Evolutionary conservation across 1,140 invertebrate genomes (phyloP).

Genomic region (Brachionus rubens): DNA sequence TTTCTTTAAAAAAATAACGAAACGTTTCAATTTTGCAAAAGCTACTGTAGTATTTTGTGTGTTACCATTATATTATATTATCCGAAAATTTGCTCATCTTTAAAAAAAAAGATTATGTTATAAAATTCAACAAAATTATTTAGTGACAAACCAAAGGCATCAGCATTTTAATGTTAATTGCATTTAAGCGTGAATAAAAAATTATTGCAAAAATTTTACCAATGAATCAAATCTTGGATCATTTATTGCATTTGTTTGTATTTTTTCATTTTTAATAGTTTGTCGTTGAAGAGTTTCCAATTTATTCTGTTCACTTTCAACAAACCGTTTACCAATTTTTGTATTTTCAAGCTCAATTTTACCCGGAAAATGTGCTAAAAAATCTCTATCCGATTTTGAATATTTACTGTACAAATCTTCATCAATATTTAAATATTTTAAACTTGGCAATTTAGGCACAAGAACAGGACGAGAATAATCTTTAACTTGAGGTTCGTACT

Average conservation of each 20-base stretch:
- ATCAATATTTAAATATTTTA: conserved; percentile 20
- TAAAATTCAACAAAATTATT: neutral
- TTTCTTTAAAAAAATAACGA: too few relatives aligned
- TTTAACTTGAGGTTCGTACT: neutral
- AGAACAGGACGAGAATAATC: neutral
- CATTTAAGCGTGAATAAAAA: neutral
- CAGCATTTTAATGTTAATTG: neutral
- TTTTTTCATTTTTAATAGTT: neutral
- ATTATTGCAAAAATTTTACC: conserved; percentile 31
- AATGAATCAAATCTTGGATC: conserved; percentile 15
- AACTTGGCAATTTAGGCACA: conserved; percentile 17
- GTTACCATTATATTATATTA: neutral
- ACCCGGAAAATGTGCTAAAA: conserved; percentile 24
- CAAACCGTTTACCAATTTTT: conserved; percentile 13
- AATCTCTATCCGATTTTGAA: conserved; percentile 30
- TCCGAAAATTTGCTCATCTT: neutral
- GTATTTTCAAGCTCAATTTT: conserved; percentile 35
- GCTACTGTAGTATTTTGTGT: too few relatives aligned
- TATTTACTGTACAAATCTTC: conserved; percentile 32
- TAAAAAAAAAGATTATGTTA: neutral
- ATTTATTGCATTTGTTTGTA: conserved; percentile 24
- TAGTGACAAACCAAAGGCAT: too few relatives aligned
- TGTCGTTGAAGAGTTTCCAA: neutral
- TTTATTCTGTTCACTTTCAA: conserved; percentile 2
- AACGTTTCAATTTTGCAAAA: too few relatives aligned